A percentile compares a stretch with the other conserved stretches of the same genome.
Conservation (phyloP, 1,140 invertebrate genomes). For the Ostrea denselamellosa region DNA sequence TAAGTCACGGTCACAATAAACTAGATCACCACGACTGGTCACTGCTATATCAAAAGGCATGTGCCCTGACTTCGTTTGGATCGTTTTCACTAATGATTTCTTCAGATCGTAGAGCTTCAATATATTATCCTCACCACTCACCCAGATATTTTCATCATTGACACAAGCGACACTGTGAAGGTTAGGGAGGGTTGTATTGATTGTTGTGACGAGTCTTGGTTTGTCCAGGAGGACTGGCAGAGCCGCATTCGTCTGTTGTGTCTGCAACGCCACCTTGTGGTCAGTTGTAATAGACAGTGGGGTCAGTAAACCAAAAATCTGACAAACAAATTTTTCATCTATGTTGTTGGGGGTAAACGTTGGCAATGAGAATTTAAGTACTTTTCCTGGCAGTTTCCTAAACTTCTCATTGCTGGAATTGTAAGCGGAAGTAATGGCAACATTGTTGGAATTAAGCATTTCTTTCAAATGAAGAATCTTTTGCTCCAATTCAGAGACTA, state of each 20-base stretch:
- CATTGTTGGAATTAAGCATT: background rate
- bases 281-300: background rate
- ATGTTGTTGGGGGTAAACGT: background rate
- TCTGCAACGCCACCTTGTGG: background rate
- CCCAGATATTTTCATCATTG: constrained; percentile 5
- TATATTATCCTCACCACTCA: background rate
- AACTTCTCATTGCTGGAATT: background rate
- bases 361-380: background rate
- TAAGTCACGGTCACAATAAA: background rate
- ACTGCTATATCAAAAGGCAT: background rate
- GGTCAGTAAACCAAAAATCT: background rate
- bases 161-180: background rate
- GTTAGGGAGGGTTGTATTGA: background rate
- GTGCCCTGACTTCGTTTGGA: background rate
- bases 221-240: background rate
- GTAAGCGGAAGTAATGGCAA: background rate
- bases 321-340: background rate
- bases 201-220: background rate
- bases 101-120: background rate
- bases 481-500: background rate
- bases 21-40: background rate
- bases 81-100: background rate
- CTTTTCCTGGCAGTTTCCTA: background rate
- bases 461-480: background rate
- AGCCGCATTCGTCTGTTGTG: background rate